phyloP scores from a whole-genome alignment of 2,888 invertebrate species.

The Lasioglossum zephyrum region DNA sequence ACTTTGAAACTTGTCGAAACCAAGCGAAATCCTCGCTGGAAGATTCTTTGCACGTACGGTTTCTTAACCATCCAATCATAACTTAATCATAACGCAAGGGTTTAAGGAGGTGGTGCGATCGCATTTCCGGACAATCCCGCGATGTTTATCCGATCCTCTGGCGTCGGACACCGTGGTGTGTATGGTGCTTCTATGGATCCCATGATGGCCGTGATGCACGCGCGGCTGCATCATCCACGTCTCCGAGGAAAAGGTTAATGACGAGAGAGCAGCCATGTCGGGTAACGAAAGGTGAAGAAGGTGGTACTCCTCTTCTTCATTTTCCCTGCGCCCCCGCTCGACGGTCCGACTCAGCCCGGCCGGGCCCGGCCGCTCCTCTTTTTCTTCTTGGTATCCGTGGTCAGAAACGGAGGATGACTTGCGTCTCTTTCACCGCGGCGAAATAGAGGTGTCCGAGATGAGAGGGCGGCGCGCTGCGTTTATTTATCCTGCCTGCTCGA shows the following conservation, averaged over 20 bases:
- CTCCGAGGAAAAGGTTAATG: slow-evolving; percentile 59
- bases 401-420: slow-evolving; percentile 74
- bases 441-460: slow-evolving; percentile 83
- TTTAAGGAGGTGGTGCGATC: background rate
- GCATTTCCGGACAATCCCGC: background rate
- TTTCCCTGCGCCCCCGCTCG: slow-evolving; percentile 1
- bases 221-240: slow-evolving; percentile 18
- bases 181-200: background rate
- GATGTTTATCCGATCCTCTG: background rate
- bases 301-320: slow-evolving; percentile 23
- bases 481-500: slow-evolving; percentile 82
- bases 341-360: background rate
- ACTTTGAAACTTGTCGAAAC: background rate
- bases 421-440: slow-evolving; percentile 74
- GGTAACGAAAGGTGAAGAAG: slow-evolving; percentile 55
- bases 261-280: slow-evolving; percentile 55
- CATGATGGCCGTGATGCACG: background rate
- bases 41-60: background rate
- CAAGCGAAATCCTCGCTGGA: background rate
- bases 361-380: background rate
- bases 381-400: slow-evolving; percentile 27
- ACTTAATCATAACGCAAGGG: background rate
- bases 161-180: background rate
- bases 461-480: slow-evolving; percentile 83
- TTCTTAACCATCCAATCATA: background rate